A percentile compares a stretch with the other conserved stretches of the same genome.
Conservation (phyloP, 2,888 invertebrate genomes). For the Danaus chrysippus region DNA sequence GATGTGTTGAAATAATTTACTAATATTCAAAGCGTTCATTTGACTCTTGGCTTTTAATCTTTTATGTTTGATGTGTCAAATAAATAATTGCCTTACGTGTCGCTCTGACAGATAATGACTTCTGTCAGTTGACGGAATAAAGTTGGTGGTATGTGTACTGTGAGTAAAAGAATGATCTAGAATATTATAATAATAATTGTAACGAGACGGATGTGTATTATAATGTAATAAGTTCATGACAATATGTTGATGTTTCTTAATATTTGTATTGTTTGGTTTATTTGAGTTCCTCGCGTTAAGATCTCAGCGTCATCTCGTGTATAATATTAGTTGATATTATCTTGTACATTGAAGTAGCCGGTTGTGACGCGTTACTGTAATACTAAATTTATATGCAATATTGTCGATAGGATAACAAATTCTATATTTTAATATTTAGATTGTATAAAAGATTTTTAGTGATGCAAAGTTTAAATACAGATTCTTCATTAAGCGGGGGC, state of each 20-base stretch:
- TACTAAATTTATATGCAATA: conserved; percentile 25
- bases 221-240: conserved; percentile 62
- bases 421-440: conserved; percentile 22
- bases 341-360: conserved; percentile 42
- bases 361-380: conserved; percentile 49
- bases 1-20: too few species aligned
- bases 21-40: too few species aligned
- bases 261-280: conserved; percentile 35
- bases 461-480: conserved; percentile 20
- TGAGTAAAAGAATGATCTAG: background rate
- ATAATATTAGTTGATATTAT: conserved; percentile 36
- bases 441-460: conserved; percentile 19
- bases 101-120: too few species aligned
- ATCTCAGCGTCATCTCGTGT: conserved; percentile 63
- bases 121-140: too few species aligned
- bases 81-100: too few species aligned
- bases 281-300: conserved; percentile 63
- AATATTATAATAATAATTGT: conserved; percentile 8
- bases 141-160: too few species aligned
- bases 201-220: conserved; percentile 33
- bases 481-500: conserved; percentile 6
- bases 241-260: conserved; percentile 54
- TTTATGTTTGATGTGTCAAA: too few species aligned
- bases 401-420: conserved; percentile 17
- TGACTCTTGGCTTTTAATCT: too few species aligned